Evolutionary conservation across 2,797 vertebrate species (phyloP).

Genomic region (Neomorphus geoffroyi): DNA sequence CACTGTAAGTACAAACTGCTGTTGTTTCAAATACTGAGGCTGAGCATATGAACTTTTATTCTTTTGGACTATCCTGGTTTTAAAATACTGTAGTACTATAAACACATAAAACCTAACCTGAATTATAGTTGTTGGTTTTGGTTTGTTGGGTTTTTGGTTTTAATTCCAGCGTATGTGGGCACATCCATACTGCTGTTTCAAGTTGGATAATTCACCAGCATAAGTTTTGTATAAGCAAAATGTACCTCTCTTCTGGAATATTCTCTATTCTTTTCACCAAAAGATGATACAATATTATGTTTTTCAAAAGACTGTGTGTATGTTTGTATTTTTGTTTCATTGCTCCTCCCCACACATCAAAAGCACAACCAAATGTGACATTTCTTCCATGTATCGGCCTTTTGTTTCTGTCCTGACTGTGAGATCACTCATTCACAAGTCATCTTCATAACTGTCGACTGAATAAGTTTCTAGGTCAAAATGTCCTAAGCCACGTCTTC

Average conservation of each 20-base stretch:
- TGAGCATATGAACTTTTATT: not conserved
- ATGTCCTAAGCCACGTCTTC: not conserved
- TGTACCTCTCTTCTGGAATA: not conserved
- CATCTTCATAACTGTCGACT: not conserved
- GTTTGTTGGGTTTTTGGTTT: not conserved
- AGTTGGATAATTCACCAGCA: not conserved
- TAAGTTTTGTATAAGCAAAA: not conserved
- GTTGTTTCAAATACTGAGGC: not conserved
- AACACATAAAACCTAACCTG: not conserved
- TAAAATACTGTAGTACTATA: not conserved
- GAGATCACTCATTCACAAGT: not conserved
- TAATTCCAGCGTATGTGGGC: not conserved
- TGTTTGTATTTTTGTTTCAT: not conserved
- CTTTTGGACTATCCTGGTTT: not conserved
- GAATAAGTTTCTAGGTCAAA: not conserved
- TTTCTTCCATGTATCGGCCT: not conserved
- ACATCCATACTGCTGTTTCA: not conserved
- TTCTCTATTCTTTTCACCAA: not conserved
- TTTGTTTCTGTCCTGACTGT: not conserved
- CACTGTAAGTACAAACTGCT: not conserved
- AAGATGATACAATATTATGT: not conserved
- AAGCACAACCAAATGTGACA: not conserved
- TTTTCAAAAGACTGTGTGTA: not conserved
- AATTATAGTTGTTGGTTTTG: not conserved
- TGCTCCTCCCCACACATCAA: not conserved